A percentile compares a stretch with the other conserved stretches of the same genome.
phyloP scores from a whole-genome alignment of 2,113 vertebrate genomes.

The Petaurus breviceps region DNA sequence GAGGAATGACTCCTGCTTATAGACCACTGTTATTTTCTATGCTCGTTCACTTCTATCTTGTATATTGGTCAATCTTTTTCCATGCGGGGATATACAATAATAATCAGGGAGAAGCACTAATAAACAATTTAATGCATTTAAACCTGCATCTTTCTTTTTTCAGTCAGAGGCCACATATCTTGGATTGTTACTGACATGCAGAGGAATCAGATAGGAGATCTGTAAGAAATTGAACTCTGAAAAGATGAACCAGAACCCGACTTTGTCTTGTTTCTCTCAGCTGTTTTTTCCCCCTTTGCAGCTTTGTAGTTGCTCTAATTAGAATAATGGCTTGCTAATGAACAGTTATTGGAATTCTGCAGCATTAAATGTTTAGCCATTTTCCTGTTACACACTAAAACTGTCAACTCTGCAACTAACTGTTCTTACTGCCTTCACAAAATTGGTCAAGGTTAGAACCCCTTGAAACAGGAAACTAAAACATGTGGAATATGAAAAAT shows the following conservation, averaged over 20 bases:
- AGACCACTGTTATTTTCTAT: constrained; percentile 77
- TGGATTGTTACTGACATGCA: background rate
- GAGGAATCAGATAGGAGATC: background rate
- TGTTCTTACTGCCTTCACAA: background rate
- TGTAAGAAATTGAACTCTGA: background rate
- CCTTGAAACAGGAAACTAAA: background rate
- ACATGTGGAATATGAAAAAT: background rate
- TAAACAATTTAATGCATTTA: constrained; percentile 17
- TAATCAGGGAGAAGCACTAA: constrained; percentile 13
- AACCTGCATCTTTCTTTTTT: constrained; percentile 31
- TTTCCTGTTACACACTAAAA: constrained; percentile 11
- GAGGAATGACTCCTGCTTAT: constrained; percentile 75
- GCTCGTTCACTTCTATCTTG: constrained; percentile 57
- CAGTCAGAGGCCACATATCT: background rate
- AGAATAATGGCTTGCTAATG: background rate
- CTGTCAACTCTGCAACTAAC: background rate
- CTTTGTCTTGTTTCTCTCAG: background rate
- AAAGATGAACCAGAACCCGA: background rate
- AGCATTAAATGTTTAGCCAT: constrained; percentile 3
- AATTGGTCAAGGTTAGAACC: background rate
- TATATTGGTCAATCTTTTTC: constrained; percentile 44
- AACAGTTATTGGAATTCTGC: background rate
- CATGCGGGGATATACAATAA: constrained; percentile 53
- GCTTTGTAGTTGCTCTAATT: background rate
- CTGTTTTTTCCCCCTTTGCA: background rate